Percentiles rank a stretch among this genome's conserved stretches.
Evolutionary conservation across 1,140 invertebrate species (phyloP).

Genomic region (Euwallacea fornicatus): DNA sequence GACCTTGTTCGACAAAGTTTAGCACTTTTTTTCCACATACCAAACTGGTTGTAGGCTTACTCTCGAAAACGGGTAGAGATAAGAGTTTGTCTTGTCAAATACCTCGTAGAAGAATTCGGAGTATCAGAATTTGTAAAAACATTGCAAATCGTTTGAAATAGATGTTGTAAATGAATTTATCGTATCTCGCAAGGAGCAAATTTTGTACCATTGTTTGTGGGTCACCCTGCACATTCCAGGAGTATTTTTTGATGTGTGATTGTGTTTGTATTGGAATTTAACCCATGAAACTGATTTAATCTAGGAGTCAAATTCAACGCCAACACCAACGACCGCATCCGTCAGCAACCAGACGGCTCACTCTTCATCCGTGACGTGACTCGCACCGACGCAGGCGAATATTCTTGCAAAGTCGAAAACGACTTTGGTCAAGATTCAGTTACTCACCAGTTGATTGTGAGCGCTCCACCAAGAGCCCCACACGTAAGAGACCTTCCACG

Average conservation of each 20-base stretch:
- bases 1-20: too few species aligned
- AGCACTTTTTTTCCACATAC: too few species aligned
- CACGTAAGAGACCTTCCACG: constrained; percentile 32
- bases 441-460: constrained; percentile 84
- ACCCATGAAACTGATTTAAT: background rate
- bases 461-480: constrained; percentile 51
- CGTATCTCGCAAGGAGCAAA: too few species aligned
- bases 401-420: constrained; percentile 90
- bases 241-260: background rate
- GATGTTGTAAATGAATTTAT: too few species aligned
- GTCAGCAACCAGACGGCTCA: constrained; percentile 85
- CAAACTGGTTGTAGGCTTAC: too few species aligned
- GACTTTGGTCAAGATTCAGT: constrained; percentile 89
- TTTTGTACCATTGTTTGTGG: too few species aligned
- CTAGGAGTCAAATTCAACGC: constrained; percentile 53
- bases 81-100: too few species aligned
- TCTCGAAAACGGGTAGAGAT: too few species aligned
- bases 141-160: too few species aligned
- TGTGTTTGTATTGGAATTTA: background rate
- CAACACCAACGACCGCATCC: constrained; percentile 66
- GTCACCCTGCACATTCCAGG: too few species aligned
- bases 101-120: too few species aligned
- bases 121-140: too few species aligned
- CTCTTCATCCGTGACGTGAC: constrained; percentile 87
- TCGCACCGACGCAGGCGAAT: constrained; percentile 86